phyloP scores from a whole-genome alignment of 2,797 vertebrate genomes.

The Echiichthys vipera region DNA sequence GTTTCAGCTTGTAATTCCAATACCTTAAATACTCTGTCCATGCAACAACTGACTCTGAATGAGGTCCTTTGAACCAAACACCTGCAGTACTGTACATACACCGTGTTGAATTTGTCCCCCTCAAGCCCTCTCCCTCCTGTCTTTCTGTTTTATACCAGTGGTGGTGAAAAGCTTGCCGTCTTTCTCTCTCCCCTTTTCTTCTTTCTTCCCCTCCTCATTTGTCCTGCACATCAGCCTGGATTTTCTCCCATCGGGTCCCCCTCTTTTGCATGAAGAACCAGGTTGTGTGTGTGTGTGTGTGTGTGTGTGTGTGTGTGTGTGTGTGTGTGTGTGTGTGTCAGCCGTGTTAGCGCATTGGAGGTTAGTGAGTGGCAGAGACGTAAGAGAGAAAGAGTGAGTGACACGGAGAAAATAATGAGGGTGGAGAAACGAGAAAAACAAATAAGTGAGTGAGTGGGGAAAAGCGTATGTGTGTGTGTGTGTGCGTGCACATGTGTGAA shows the following conservation, averaged over 20 bases:
- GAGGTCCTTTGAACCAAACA: slow-evolving; percentile 39
- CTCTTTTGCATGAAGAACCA: slow-evolving; percentile 39
- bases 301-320: slow-evolving; percentile 19
- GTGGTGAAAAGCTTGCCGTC: slow-evolving; percentile 62
- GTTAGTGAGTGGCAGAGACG: slow-evolving; percentile 49
- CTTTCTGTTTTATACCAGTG: slow-evolving; percentile 50
- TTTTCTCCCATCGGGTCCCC: slow-evolving; percentile 60
- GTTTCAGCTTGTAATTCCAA: background rate
- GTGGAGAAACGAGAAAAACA: slow-evolving; percentile 7
- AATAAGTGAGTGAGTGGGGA: slow-evolving; percentile 20
- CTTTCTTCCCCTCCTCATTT: slow-evolving; percentile 69
- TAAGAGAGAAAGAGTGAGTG: slow-evolving; percentile 43
- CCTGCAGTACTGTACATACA: slow-evolving; percentile 55
- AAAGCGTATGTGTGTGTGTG: slow-evolving; percentile 31
- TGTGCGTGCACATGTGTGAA: slow-evolving; percentile 7
- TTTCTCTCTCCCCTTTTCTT: slow-evolving; percentile 57
- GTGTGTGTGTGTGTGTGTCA: slow-evolving; percentile 24
- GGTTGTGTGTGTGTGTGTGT: slow-evolving; percentile 27
- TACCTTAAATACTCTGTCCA: background rate
- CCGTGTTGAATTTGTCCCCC: slow-evolving; percentile 31
- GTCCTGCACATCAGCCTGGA: slow-evolving; percentile 70
- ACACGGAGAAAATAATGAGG: slow-evolving; percentile 44
- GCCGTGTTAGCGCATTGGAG: slow-evolving; percentile 16
- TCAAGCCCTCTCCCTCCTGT: background rate
- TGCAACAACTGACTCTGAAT: slow-evolving; percentile 33